phyloP scores from a whole-genome alignment of 2,888 invertebrate genomes.

The Ptilodon capucinus region DNA sequence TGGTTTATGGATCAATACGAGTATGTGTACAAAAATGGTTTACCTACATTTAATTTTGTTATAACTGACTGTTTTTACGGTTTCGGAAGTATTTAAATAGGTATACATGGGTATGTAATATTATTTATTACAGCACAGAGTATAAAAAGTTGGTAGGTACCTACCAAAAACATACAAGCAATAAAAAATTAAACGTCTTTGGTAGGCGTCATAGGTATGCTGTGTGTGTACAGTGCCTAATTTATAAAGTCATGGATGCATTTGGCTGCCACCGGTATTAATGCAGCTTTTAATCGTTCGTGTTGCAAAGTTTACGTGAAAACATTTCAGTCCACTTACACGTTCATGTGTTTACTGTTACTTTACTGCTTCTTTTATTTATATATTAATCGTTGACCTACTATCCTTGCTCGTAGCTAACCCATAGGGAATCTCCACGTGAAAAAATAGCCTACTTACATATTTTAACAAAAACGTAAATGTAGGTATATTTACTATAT shows the following conservation, averaged over 20 bases:
- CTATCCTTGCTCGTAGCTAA: not conserved
- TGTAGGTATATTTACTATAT: no score
- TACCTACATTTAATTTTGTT: not conserved
- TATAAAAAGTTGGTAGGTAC: no score
- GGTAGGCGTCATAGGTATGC: no score
- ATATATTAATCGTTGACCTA: not conserved
- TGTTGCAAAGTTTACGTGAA: not conserved
- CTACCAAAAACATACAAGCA: no score
- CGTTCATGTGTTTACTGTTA: not conserved
- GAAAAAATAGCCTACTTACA: not conserved
- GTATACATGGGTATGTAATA: not conserved
- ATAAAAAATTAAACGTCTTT: no score
- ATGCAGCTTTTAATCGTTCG: not conserved
- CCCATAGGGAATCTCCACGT: not conserved
- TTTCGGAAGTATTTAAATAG: not conserved
- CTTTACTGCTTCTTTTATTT: not conserved
- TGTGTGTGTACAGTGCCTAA: not conserved
- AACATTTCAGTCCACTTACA: not conserved
- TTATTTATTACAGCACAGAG: not conserved
- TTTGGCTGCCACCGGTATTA: not conserved
- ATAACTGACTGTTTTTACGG: not conserved
- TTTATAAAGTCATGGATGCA: not conserved
- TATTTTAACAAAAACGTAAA: not conserved
- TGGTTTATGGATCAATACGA: not conserved
- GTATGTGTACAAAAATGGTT: not conserved